Percentiles rank a stretch among this genome's conserved stretches.
phyloP scores from a whole-genome alignment of 2,888 invertebrate species.

The Heliconius ethilla region DNA sequence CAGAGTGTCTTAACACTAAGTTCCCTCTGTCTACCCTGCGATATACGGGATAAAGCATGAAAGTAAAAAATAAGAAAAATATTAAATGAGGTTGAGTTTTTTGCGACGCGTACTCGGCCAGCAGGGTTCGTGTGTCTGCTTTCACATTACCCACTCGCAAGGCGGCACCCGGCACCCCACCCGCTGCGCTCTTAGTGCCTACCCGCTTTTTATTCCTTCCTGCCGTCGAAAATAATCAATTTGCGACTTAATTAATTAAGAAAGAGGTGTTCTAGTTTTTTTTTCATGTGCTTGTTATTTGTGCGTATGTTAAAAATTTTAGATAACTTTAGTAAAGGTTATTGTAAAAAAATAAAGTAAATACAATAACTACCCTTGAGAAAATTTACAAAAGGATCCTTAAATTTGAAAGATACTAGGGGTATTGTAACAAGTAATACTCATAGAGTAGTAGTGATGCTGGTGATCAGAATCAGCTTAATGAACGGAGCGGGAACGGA shows the following conservation, averaged over 20 bases:
- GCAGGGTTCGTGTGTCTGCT: slow-evolving; percentile 82
- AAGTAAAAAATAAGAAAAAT: slow-evolving; percentile 16
- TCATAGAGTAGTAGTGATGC: too few relatives aligned
- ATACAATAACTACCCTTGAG: neutral
- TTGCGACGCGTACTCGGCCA: slow-evolving; percentile 66
- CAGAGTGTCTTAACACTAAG: too few relatives aligned
- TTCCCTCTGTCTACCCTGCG: neutral
- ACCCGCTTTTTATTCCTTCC: slow-evolving; percentile 79
- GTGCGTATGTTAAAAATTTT: neutral
- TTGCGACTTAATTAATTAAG: slow-evolving; percentile 81
- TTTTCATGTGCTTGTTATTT: slow-evolving; percentile 40
- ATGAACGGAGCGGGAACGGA: too few relatives aligned
- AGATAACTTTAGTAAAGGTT: neutral
- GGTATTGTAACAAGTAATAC: too few relatives aligned
- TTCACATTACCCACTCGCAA: slow-evolving; percentile 81
- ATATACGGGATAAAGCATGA: neutral
- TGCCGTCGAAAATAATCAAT: slow-evolving; percentile 81
- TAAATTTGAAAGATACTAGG: neutral
- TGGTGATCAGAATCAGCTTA: too few relatives aligned
- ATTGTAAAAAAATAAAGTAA: neutral
- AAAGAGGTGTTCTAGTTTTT: slow-evolving; percentile 60
- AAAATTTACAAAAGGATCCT: neutral
- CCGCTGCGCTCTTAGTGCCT: slow-evolving; percentile 70
- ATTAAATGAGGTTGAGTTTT: slow-evolving; percentile 50
- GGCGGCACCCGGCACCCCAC: slow-evolving; percentile 72